Evolutionary conservation across 2,888 invertebrate genomes (phyloP).

Genomic region (Aradus depressus): DNA sequence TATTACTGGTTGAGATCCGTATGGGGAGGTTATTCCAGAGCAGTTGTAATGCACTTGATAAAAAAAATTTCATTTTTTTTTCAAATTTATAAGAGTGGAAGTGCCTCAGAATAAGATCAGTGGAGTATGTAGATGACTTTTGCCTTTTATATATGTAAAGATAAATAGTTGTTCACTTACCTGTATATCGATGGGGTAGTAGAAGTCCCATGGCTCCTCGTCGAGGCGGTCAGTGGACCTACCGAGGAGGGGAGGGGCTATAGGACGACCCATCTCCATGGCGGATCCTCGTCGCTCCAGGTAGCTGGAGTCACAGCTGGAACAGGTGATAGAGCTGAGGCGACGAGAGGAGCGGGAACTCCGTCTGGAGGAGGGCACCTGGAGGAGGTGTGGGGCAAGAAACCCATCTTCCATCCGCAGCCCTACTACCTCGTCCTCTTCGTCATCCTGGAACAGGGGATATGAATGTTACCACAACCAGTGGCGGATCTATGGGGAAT

Average conservation of each 20-base stretch:
- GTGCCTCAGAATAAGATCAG: too few relatives aligned
- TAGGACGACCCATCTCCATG: constrained; percentile 60
- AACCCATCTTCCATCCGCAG: constrained; percentile 16
- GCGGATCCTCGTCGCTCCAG: constrained; percentile 71
- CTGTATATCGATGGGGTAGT: constrained; percentile 51
- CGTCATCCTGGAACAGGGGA: constrained; percentile 29
- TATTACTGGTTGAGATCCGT: too few relatives aligned
- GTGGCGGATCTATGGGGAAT: too few relatives aligned
- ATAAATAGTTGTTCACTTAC: too few relatives aligned
- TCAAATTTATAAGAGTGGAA: too few relatives aligned
- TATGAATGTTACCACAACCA: too few relatives aligned
- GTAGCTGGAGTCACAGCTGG: constrained; percentile 73
- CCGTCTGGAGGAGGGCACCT: constrained; percentile 26
- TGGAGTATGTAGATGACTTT: too few relatives aligned
- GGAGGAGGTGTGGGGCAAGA: constrained; percentile 26
- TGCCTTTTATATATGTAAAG: too few relatives aligned
- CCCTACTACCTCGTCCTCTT: constrained; percentile 28
- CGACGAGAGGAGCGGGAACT: constrained; percentile 40
- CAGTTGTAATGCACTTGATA: too few relatives aligned
- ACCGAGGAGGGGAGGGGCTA: constrained; percentile 37
- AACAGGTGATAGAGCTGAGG: constrained; percentile 71
- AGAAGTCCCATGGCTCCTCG: constrained; percentile 43
- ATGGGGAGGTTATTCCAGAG: too few relatives aligned
- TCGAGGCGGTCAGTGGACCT: constrained; percentile 28
- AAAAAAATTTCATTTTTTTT: too few relatives aligned